Evolutionary conservation across 2,113 vertebrate genomes (phyloP), one percentile per base, ranked within the genome.

Genomic region (Eidolon helvum): DNA sequence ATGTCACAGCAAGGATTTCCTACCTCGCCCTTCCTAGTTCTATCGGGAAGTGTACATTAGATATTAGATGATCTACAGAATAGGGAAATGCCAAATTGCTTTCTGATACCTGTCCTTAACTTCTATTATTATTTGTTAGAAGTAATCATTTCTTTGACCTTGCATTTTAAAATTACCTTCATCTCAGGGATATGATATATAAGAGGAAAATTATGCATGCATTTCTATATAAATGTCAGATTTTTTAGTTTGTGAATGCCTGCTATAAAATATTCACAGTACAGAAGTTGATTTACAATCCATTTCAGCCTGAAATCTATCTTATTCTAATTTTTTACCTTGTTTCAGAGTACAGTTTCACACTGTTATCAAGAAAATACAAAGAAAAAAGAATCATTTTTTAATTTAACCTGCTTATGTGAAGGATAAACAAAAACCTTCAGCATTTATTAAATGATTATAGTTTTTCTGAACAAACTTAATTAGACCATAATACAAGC

Each of bases 161-260:
- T 98, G 97, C 94, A 88, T 98, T 98, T 98, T 96, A 96, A 98
- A 98, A 98, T 97, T 96, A 95, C 94, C 97, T 98, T 98, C 28
- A 80, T 98, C 85, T 98, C 95, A 97, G 97, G 68, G 35, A 98
- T 98, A 82, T 98, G 96, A 96, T 92, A 97, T 91, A 87, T 91
- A 97, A 95, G 71, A 94, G 26, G 71, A 2, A 98, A 98, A 98
- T 98, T 98, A 98, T 97, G 93, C 95, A 97, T 97, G 74, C 79
- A 93, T 95, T 98, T 94, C 95, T 97, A 57, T 95, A 98, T 96
- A 98, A 98, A 98, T 98, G 90, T 97, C 97, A 98, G 69, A 24
- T 38, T 95, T 98, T 98, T 97, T 95, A 96, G 82, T 98, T 98
- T 98, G 95, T 30, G 98, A 98, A 98, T 97, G 90, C 22, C 79